Evolutionary conservation across 2,113 vertebrate genomes (phyloP).

Genomic region (Eclectus roratus): DNA sequence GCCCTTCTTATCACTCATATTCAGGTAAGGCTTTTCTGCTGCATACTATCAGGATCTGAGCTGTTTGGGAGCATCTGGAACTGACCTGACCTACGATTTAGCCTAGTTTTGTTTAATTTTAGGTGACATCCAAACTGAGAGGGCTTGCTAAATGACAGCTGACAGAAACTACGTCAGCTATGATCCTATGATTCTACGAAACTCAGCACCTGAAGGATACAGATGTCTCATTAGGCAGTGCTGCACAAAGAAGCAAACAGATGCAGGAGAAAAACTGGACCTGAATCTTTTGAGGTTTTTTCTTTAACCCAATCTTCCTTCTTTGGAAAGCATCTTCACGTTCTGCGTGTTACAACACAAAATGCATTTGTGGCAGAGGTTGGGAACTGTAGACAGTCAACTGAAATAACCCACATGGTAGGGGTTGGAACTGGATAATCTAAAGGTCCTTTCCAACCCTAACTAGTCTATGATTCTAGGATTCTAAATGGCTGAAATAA

Average conservation of each 20-base stretch:
- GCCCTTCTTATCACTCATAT: not conserved
- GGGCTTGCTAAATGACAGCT: not conserved
- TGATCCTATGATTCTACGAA: not conserved
- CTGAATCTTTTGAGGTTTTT: fast-evolving
- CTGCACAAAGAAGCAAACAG: not conserved
- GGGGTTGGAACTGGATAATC: not conserved
- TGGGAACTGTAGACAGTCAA: not conserved
- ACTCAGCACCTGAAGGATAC: not conserved
- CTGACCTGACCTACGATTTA: not conserved
- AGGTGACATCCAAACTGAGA: not conserved
- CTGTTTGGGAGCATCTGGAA: not conserved
- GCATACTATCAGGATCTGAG: not conserved
- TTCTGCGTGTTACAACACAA: not conserved
- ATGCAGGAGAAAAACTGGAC: not conserved
- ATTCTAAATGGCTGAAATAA: not conserved
- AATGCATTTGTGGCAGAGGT: not conserved
- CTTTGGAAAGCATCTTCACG: not conserved
- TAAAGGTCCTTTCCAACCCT: not conserved
- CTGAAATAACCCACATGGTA: not conserved
- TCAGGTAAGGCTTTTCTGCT: not conserved
- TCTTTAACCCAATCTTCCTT: not conserved
- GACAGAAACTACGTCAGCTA: not conserved
- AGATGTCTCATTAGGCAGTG: not conserved
- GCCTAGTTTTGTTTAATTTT: not conserved
- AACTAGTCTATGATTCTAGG: not conserved